Evolutionary conservation across 2,113 vertebrate species (phyloP).

Genomic region (Ia io): DNA sequence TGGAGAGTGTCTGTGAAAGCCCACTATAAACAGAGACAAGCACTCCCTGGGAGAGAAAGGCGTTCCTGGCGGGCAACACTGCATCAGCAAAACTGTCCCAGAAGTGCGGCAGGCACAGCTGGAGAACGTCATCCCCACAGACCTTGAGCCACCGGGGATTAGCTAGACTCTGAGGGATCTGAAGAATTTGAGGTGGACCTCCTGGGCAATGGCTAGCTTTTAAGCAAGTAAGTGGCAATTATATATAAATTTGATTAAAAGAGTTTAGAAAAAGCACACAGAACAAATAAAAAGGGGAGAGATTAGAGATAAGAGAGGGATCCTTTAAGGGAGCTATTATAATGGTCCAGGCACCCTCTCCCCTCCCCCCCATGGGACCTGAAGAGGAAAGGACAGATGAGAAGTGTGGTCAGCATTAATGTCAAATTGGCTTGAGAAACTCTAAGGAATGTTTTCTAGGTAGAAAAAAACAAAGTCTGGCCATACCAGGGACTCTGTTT

Average conservation of each 20-base stretch:
- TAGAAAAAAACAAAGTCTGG: background rate
- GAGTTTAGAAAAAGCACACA: background rate
- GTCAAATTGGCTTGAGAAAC: background rate
- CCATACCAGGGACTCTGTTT: background rate
- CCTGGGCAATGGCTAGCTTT: background rate
- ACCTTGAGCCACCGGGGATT: background rate
- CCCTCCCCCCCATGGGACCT: background rate
- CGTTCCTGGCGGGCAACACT: fast-evolving
- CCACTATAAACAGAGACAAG: background rate
- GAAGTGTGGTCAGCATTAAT: background rate
- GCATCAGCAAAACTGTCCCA: background rate
- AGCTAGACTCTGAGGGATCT: background rate
- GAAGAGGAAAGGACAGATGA: background rate
- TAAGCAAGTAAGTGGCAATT: background rate
- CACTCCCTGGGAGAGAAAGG: too few species aligned
- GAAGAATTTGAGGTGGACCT: background rate
- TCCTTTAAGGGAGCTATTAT: background rate
- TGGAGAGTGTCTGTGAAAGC: background rate
- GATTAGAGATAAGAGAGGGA: background rate
- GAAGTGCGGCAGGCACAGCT: background rate
- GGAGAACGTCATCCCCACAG: background rate
- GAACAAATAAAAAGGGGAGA: background rate
- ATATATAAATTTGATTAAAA: background rate
- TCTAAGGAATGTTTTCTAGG: background rate
- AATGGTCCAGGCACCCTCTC: background rate